A percentile compares a stretch with the other conserved stretches of the same genome.
These are phyloP conservation scores for Leptocoma aspasia DNA, from an alignment of 2,113 vertebrate genomes.

Conservation along the genomic window DNA sequence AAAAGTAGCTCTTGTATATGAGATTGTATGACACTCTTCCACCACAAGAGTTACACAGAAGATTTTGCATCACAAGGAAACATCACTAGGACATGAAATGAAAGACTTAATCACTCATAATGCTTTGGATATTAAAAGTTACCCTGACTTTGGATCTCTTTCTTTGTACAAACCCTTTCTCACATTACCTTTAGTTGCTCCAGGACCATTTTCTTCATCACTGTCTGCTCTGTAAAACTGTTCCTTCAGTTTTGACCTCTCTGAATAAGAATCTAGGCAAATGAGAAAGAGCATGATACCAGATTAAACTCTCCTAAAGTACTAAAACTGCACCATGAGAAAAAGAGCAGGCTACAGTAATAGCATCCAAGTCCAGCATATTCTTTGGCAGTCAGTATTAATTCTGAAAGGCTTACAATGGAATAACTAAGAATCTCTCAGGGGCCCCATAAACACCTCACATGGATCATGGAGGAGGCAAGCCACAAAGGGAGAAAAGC, in stretches of 20 bases:
- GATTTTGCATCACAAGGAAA: not conserved
- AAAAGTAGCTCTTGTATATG: not conserved
- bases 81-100: not conserved
- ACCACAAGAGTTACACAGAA: not conserved
- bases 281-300: not conserved
- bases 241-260: not conserved
- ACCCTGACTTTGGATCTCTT: not conserved
- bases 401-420: not conserved
- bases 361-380: not conserved
- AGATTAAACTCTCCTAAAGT: not conserved
- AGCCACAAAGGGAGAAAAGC: not conserved
- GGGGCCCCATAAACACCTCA: not conserved
- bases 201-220: not conserved
- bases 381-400: not conserved
- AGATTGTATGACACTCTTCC: not conserved
- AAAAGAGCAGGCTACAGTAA: not conserved
- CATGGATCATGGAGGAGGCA: not conserved
- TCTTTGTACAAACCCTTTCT: not conserved
- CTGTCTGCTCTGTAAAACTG: not conserved
- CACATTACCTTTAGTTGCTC: not conserved
- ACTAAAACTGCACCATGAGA: not conserved
- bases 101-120: not conserved
- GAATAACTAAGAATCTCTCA: not conserved
- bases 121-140: not conserved
- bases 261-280: not conserved